Evolutionary conservation across 1,140 invertebrate species (phyloP).

Genomic region (Neuroterus valhalla): DNA sequence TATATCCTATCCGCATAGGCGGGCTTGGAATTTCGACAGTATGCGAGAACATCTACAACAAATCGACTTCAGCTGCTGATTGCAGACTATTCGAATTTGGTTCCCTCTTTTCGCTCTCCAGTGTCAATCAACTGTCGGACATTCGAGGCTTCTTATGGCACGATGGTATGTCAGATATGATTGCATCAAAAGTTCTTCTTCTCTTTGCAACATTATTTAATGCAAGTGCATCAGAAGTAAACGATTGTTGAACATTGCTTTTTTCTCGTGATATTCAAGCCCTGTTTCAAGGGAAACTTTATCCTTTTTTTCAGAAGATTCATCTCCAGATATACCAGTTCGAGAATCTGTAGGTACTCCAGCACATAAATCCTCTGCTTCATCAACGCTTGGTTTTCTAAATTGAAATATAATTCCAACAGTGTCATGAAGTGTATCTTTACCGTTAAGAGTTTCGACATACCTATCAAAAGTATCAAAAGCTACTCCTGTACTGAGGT

Average conservation of each 20-base stretch:
- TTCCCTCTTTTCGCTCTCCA: neutral
- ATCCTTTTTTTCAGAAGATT: neutral
- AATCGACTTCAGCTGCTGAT: constrained; percentile 18
- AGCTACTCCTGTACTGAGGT: constrained; percentile 56
- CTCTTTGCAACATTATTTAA: neutral
- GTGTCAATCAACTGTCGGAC: neutral
- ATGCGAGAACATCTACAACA: constrained; percentile 45
- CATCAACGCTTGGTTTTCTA: neutral
- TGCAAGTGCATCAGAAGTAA: too few species aligned
- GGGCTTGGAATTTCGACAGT: constrained; percentile 34
- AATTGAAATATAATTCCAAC: constrained; percentile 8
- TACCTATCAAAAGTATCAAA: constrained; percentile 70
- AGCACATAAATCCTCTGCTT: neutral
- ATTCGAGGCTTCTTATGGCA: neutral
- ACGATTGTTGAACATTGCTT: too few species aligned
- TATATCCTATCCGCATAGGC: constrained; percentile 56
- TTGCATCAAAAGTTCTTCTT: neutral
- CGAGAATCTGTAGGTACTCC: neutral
- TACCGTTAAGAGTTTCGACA: constrained; percentile 69
- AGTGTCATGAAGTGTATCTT: too few species aligned
- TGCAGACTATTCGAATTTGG: neutral
- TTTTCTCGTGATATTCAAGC: too few species aligned
- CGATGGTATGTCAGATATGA: neutral
- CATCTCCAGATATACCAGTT: neutral
- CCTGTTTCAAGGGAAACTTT: too few species aligned